These are phyloP conservation scores for Melinaea menophilus DNA, from an alignment of 2,888 invertebrate species.

Conservation along the genomic window DNA sequence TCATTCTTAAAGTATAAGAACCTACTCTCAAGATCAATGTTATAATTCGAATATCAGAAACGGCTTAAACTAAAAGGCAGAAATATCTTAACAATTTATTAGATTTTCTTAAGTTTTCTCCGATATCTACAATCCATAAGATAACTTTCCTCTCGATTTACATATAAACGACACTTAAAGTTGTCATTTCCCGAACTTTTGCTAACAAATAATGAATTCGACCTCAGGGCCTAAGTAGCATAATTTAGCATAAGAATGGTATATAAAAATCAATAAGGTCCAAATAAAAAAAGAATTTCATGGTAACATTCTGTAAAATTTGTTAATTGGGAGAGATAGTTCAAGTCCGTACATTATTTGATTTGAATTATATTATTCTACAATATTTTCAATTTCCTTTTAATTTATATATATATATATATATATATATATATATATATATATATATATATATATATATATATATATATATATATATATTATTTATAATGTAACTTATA, in stretches of 20 bases:
- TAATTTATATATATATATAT: not conserved
- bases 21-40: not conserved
- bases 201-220: conserved; percentile 4
- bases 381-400: not conserved
- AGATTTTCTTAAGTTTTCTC: not conserved
- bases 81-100: conserved; percentile 3
- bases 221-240: conserved; percentile 10
- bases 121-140: conserved; percentile 1
- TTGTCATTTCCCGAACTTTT: conserved; percentile 10
- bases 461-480: too few relatives aligned
- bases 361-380: not conserved
- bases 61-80: not conserved
- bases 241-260: not conserved
- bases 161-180: conserved; percentile 2
- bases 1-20: too few relatives aligned
- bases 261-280: not conserved
- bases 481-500: not conserved
- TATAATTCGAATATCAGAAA: not conserved
- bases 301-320: not conserved
- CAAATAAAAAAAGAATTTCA: not conserved
- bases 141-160: not conserved
- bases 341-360: too few relatives aligned
- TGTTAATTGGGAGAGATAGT: not conserved
- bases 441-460: not conserved
- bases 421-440: too few relatives aligned